Evolutionary conservation across 2,888 invertebrate genomes (phyloP).

Genomic region (Spisula subtruncata): DNA sequence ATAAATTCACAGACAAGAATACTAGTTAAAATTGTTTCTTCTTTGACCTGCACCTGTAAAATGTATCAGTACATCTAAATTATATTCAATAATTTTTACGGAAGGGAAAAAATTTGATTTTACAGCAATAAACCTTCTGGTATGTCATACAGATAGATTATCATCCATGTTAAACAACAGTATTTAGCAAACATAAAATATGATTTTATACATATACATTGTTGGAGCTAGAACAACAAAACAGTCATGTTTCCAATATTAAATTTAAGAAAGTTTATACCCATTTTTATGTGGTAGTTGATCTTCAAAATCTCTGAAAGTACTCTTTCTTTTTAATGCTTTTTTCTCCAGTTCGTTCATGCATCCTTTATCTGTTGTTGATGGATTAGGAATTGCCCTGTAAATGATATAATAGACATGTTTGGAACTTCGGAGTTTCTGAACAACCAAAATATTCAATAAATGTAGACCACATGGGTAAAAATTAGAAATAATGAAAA

Average conservation of each 20-base stretch:
- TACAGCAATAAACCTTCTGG: not conserved
- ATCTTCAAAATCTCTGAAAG: slow-evolving; percentile 96
- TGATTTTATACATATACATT: too few species aligned
- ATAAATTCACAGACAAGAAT: too few species aligned
- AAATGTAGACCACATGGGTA: too few species aligned
- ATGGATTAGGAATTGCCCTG: slow-evolving; percentile 72
- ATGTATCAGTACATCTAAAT: too few species aligned
- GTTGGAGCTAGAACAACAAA: too few species aligned
- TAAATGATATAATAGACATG: not conserved
- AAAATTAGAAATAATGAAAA: not conserved
- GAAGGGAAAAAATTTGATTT: not conserved
- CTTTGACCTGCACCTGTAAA: too few species aligned
- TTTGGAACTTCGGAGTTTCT: not conserved
- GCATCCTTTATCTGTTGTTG: slow-evolving; percentile 80
- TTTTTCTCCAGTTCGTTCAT: slow-evolving; percentile 91
- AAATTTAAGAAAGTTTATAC: slow-evolving; percentile 75
- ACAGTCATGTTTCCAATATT: too few species aligned
- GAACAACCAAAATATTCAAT: not conserved
- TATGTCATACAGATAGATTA: too few species aligned
- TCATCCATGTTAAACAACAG: too few species aligned
- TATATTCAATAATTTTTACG: too few species aligned
- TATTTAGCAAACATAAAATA: too few species aligned
- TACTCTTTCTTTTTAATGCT: slow-evolving; percentile 94
- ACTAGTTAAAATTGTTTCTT: too few species aligned
- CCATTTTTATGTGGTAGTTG: slow-evolving; percentile 97